Conservation (phyloP, 2,888 invertebrate species). For the Trissolcus brochymenae region DNA sequence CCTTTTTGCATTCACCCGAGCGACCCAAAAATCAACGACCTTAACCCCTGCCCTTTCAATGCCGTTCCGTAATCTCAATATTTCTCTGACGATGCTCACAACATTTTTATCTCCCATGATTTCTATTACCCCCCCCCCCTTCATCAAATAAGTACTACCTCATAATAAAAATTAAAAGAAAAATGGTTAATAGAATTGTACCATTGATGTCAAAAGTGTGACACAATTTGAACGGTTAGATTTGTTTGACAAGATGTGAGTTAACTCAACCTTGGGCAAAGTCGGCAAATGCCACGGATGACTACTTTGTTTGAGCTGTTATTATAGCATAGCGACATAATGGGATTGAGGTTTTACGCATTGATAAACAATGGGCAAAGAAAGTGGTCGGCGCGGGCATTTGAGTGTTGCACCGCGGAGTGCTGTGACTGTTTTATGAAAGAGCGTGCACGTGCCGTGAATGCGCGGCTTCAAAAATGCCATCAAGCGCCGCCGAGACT, state of each 20-base stretch:
- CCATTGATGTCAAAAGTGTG: too few species aligned
- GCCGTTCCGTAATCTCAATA: too few species aligned
- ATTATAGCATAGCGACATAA: constrained; percentile 12
- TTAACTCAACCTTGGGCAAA: constrained; percentile 6
- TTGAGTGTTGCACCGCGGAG: constrained; percentile 1
- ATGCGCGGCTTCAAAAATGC: constrained; percentile 16
- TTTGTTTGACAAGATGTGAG: too few species aligned
- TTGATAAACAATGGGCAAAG: constrained; percentile 32
- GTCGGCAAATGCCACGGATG: constrained; percentile 27
- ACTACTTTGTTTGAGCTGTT: constrained; percentile 23
- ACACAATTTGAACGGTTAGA: too few species aligned
- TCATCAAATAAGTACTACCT: too few species aligned
- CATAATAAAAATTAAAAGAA: too few species aligned
- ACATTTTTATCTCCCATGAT: too few species aligned
- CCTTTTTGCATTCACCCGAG: constrained; percentile 47
- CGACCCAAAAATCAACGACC: constrained; percentile 55
- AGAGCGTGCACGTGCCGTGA: constrained; percentile 2
- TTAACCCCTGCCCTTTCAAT: constrained; percentile 32
- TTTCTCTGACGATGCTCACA: neutral
- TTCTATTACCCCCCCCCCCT: too few species aligned
- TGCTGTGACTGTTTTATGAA: constrained; percentile 11
- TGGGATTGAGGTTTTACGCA: constrained; percentile 44
- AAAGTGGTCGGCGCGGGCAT: constrained; percentile 18
- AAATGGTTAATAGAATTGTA: too few species aligned
- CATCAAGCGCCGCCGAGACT: constrained; percentile 3